These are phyloP conservation scores for Colaptes auratus DNA, from an alignment of 2,113 vertebrate genomes.

Conservation along the genomic window DNA sequence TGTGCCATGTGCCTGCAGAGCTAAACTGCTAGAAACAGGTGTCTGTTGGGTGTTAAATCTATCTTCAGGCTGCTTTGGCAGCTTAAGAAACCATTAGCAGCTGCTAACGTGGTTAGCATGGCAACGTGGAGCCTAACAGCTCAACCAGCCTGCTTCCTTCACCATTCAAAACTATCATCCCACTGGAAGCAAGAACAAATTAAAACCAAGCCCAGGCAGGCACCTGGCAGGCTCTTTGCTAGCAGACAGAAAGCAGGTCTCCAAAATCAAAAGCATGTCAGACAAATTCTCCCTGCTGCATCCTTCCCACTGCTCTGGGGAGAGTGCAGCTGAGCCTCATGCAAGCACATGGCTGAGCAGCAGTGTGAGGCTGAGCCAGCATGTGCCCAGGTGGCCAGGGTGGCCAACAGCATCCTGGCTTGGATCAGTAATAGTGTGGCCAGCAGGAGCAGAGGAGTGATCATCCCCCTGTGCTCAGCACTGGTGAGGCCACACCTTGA, in stretches of 20 bases:
- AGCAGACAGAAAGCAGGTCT: neutral
- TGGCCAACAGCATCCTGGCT: too few relatives aligned
- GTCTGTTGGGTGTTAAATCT: slow-evolving; percentile 16
- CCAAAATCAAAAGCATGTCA: neutral
- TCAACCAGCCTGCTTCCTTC: neutral
- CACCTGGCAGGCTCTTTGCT: neutral
- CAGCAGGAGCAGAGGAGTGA: too few relatives aligned
- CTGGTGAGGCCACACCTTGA: too few relatives aligned
- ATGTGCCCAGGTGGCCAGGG: too few relatives aligned
- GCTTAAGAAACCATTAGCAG: slow-evolving; percentile 49
- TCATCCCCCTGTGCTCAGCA: too few relatives aligned
- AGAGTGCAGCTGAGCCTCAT: neutral
- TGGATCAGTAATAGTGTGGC: too few relatives aligned
- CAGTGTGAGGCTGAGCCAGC: too few relatives aligned
- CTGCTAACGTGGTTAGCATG: slow-evolving; percentile 25
- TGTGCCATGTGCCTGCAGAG: neutral
- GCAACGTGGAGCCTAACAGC: neutral
- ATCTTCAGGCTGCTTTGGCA: slow-evolving; percentile 35
- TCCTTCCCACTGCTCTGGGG: neutral
- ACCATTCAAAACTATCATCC: neutral
- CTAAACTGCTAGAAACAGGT: slow-evolving; percentile 29
- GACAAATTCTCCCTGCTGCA: neutral
- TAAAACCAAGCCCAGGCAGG: neutral
- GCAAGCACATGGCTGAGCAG: neutral
- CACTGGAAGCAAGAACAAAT: neutral